These are phyloP conservation scores for Drosophila pruinosa DNA, from an alignment of 1,140 invertebrate species.

Conservation along the genomic window DNA sequence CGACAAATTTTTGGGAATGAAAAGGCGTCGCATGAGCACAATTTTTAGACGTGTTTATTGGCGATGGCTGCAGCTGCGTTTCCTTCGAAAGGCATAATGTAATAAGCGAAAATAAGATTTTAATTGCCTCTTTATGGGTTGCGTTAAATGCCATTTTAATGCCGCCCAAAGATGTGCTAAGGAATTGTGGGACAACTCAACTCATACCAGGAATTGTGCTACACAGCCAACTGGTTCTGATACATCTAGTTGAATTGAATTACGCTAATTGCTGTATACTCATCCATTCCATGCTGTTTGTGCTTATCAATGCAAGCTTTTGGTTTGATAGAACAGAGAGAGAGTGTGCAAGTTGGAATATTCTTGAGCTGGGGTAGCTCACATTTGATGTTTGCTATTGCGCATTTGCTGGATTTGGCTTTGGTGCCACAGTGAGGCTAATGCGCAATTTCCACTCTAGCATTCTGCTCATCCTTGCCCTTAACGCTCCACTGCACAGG, in stretches of 20 bases:
- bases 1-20: slow-evolving; percentile 65
- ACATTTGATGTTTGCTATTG: slow-evolving; percentile 42
- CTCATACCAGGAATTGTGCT: background rate
- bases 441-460: slow-evolving; percentile 60
- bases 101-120: slow-evolving; percentile 80
- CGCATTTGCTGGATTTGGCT: slow-evolving; percentile 46
- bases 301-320: slow-evolving; percentile 3
- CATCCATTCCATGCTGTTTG: slow-evolving; percentile 31
- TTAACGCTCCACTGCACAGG: slow-evolving; percentile 50
- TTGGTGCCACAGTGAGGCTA: slow-evolving; percentile 44
- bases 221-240: background rate
- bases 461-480: background rate
- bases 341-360: too few species aligned
- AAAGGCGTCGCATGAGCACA: slow-evolving; percentile 24
- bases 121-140: slow-evolving; percentile 73
- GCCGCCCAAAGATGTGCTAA: slow-evolving; percentile 17
- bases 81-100: slow-evolving; percentile 39
- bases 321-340: background rate
- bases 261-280: slow-evolving; percentile 46
- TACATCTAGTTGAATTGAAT: slow-evolving; percentile 5
- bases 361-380: background rate
- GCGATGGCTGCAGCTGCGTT: slow-evolving; percentile 50
- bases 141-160: slow-evolving; percentile 64
- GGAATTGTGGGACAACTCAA: background rate
- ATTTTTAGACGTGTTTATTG: slow-evolving; percentile 77